These are phyloP conservation scores for Simalia tracyae DNA, from an alignment of 2,797 vertebrate genomes.

Conservation along the genomic window DNA sequence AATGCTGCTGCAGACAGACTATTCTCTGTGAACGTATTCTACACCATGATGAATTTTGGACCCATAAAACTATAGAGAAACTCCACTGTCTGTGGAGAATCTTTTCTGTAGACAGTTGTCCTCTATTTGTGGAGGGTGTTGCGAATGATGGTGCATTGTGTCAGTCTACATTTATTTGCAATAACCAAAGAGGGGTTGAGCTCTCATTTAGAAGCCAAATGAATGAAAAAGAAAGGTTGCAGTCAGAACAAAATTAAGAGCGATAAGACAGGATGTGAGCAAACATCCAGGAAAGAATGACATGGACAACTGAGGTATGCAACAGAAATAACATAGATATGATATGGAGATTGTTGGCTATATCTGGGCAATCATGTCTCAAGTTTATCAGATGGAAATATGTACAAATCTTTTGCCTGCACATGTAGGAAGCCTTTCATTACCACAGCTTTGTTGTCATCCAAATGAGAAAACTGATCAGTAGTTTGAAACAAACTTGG, in stretches of 20 bases:
- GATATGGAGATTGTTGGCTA: not conserved
- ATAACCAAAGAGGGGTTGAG: not conserved
- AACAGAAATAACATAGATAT: not conserved
- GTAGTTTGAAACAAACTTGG: not conserved
- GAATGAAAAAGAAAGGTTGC: not conserved
- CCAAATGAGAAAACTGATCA: not conserved
- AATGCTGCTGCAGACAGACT: not conserved
- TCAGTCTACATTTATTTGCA: not conserved
- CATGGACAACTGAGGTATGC: not conserved
- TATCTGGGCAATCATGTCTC: not conserved
- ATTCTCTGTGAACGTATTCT: not conserved
- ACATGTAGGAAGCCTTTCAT: not conserved
- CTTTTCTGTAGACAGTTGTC: not conserved
- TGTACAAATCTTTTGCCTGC: not conserved
- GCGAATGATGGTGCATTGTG: not conserved
- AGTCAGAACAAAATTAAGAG: not conserved
- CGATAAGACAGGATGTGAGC: not conserved
- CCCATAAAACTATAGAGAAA: not conserved
- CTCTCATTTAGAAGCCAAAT: not conserved
- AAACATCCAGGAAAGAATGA: slow-evolving; percentile 5
- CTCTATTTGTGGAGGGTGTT: not conserved
- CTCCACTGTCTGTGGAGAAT: not conserved
- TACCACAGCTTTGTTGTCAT: not conserved
- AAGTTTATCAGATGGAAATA: not conserved
- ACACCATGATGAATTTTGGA: not conserved